Evolutionary conservation across 2,888 invertebrate species (phyloP).

Genomic region (Autographa pulchrina): DNA sequence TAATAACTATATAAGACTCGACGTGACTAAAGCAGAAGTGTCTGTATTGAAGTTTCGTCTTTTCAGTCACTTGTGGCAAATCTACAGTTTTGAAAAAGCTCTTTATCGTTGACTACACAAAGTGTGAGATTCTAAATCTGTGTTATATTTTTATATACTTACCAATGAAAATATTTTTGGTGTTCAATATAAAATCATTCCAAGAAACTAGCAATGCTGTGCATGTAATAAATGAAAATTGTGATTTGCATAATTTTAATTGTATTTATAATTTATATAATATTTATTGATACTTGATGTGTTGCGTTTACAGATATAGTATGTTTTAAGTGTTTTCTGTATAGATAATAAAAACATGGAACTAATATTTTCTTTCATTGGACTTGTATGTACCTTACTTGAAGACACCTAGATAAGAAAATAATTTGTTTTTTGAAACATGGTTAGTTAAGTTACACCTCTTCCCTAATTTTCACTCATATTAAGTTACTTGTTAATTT

Average conservation of each 20-base stretch:
- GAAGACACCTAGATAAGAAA: too few species aligned
- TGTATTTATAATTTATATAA: conserved; percentile 44
- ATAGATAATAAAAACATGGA: conserved; percentile 57
- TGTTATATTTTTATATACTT: conserved; percentile 56
- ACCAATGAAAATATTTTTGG: conserved; percentile 61
- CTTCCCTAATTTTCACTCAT: too few species aligned
- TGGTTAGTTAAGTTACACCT: too few species aligned
- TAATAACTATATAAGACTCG: background rate
- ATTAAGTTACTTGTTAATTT: too few species aligned
- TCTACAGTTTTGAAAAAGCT: conserved; percentile 6
- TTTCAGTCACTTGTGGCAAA: conserved; percentile 1
- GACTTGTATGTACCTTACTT: too few species aligned
- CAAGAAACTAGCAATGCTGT: conserved; percentile 63
- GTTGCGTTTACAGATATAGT: conserved; percentile 49
- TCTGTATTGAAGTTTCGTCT: background rate
- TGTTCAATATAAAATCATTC: conserved; percentile 77
- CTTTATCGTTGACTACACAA: background rate
- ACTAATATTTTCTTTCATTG: conserved; percentile 7
- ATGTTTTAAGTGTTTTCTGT: conserved; percentile 54
- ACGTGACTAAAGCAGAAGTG: background rate
- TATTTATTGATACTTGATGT: conserved; percentile 44
- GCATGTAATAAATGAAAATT: conserved; percentile 47
- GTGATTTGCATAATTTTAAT: conserved; percentile 61
- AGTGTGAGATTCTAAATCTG: conserved; percentile 20
- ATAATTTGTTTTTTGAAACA: too few species aligned